These are phyloP conservation scores for Conus ventricosus DNA, from an alignment of 1,140 invertebrate genomes.

Conservation along the genomic window DNA sequence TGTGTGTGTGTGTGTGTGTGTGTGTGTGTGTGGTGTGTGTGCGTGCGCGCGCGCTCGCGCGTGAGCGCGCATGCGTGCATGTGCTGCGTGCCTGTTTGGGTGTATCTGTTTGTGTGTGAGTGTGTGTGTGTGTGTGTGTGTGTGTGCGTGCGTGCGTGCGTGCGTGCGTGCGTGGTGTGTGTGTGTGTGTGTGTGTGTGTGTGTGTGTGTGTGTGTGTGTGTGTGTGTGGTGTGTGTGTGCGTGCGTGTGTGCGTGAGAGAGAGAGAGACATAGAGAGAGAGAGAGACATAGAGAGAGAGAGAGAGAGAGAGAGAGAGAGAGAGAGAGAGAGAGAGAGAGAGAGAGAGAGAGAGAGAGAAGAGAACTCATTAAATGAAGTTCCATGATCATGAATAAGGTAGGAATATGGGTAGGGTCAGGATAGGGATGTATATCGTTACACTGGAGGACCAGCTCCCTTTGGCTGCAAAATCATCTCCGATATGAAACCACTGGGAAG, in stretches of 20 bases:
- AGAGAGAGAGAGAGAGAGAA: neutral
- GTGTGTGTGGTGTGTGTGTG: neutral
- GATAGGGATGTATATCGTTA: too few species aligned
- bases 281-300: neutral
- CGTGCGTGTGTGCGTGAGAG: neutral
- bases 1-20: neutral
- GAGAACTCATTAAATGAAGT: too few species aligned
- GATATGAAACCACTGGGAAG: too few species aligned
- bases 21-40: slow-evolving; percentile 1
- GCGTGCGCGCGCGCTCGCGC: neutral
- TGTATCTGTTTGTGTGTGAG: neutral
- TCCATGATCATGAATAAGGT: too few species aligned
- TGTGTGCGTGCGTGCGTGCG: neutral
- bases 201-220: slow-evolving; percentile 10
- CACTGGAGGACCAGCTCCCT: too few species aligned
- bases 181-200: neutral
- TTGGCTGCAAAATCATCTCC: too few species aligned
- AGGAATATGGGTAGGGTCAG: too few species aligned
- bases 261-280: neutral
- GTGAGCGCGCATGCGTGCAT: too few species aligned
- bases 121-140: slow-evolving; percentile 5
- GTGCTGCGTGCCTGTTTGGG: neutral
- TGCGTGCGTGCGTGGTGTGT: too few species aligned
- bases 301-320: neutral
- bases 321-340: slow-evolving; percentile 1